phyloP scores from a whole-genome alignment of 2,888 invertebrate species.

The Clitarchus hookeri region DNA sequence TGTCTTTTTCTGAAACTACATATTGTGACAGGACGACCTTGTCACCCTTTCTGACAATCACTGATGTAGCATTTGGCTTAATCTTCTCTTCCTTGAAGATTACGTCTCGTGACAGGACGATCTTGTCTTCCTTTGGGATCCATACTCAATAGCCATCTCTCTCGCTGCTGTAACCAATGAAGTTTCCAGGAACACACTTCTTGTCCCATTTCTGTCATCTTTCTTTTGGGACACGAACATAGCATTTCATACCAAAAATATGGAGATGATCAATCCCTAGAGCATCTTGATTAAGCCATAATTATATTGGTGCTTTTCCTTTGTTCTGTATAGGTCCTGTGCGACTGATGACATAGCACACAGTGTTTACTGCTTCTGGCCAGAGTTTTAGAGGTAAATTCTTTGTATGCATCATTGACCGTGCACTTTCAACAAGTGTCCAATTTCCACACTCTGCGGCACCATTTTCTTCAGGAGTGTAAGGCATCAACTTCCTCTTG shows the following conservation, averaged over 20 bases:
- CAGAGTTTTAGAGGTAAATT: background rate
- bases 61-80: background rate
- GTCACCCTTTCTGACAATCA: no score
- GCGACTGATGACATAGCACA: background rate
- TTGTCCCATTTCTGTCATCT: background rate
- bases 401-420: background rate
- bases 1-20: no score
- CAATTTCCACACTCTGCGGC: no score
- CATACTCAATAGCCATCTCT: background rate
- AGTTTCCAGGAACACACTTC: background rate
- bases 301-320: no score
- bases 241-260: background rate
- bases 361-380: slow-evolving; percentile 5
- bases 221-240: background rate
- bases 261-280: background rate
- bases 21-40: no score
- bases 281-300: no score
- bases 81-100: background rate
- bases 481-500: no score
- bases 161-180: background rate
- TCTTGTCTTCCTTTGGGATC: background rate
- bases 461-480: no score
- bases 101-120: background rate
- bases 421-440: no score
- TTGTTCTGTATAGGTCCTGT: background rate